Evolutionary conservation across 2,797 vertebrate genomes (phyloP).

Genomic region (Falco naumanni): DNA sequence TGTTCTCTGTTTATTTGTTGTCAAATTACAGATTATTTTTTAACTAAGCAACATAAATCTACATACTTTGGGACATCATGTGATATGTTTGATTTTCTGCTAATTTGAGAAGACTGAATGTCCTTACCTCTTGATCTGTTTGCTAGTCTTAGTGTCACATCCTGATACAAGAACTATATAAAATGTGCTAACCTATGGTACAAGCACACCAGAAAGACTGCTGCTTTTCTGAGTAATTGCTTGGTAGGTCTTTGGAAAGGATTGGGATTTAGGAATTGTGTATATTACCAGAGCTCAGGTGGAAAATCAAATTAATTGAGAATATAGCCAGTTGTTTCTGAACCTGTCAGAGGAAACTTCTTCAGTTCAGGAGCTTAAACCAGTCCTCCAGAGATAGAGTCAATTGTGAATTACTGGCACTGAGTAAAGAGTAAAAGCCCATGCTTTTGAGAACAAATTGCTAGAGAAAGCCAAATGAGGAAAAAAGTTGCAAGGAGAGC

Average conservation of each 20-base stretch:
- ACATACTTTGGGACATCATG: background rate
- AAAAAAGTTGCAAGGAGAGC: background rate
- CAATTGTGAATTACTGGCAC: background rate
- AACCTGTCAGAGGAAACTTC: background rate
- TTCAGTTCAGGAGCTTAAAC: background rate
- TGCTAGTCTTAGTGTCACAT: background rate
- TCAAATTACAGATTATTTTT: constrained; percentile 18
- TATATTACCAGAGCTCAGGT: background rate
- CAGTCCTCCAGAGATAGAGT: background rate
- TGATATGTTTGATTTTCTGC: background rate
- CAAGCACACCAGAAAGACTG: background rate
- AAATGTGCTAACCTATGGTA: background rate
- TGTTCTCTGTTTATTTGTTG: background rate
- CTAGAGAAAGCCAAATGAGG: background rate
- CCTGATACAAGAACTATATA: background rate
- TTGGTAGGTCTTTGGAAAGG: background rate
- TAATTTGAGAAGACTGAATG: background rate
- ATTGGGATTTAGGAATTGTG: background rate
- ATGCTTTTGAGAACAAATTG: background rate
- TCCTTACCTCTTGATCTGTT: background rate
- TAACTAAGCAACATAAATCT: constrained; percentile 29
- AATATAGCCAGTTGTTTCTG: background rate
- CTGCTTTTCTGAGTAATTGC: background rate
- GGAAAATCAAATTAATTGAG: background rate
- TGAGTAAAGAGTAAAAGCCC: background rate